Base-by-base conservation (phyloP, 2,888 invertebrate genomes). In the Acrobasis consociella region DNA sequence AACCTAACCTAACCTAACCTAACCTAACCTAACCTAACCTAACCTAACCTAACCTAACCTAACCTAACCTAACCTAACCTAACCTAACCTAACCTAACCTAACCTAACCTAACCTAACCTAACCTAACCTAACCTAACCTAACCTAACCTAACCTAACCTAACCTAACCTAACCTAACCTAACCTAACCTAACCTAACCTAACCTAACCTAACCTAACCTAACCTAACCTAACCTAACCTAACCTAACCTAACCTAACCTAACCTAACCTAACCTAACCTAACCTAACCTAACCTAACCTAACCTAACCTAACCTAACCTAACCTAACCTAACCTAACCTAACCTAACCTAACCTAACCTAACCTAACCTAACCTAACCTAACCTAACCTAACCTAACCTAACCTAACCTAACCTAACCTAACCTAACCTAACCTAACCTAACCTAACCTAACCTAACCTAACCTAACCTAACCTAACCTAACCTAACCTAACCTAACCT, bases 1-100 rank as follows among this genome's bases (percentile, higher is more conserved):
- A 66, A 66, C 66, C 66, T 66, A 65, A 64, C 66, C 66, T 62
- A 66, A 66, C 66, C 66, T 66, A 66, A 64, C 66, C 64, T 64
- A 65, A 66, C 66, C 64, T 63, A 67, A 63, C 65, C 63, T 63
- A 65, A 65, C 65, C 65, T 65, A 65, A 65, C 65, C 65, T 62
- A 65, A 65, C 65, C 65, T 65, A 65, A 62, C 65, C 65, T 65
- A 65, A 65, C 64, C 65, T 62, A 63, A 65, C 65, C 65, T 65
- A 62, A 65, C 62, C 62, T 62, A 62, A 62, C 62, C 65, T 60
- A 60, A 62, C 62, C 62, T 60, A 62, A 62, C 62, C 62, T 60
- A 64, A 65, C 62, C 65, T 60, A 64, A 64, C 64, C 62, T 64
- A 64, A 64, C 64, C 64, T 64, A 62, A 64, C 64, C 64, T 62